Conservation (phyloP, 2,797 vertebrate species). For the Geotrypetes seraphini region DNA sequence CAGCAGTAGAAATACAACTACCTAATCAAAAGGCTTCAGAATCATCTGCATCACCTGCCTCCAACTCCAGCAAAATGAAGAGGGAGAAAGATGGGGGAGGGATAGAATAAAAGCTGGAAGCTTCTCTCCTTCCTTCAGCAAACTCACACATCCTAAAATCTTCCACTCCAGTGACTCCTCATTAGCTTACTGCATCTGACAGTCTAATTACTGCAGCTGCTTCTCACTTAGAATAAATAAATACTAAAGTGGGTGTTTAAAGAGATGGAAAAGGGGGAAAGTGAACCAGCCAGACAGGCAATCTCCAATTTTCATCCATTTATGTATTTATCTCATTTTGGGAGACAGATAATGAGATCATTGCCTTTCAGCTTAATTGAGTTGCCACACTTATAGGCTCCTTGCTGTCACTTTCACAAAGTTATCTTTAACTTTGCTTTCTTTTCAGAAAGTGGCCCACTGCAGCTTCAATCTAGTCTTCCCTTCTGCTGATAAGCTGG, state of each 20-base stretch:
- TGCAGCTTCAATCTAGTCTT: slow-evolving; percentile 36
- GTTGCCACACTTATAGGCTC: slow-evolving; percentile 38
- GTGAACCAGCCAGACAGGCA: slow-evolving; percentile 55
- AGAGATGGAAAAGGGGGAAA: slow-evolving; percentile 46
- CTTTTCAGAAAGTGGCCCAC: slow-evolving; percentile 44
- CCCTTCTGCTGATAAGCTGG: slow-evolving; percentile 27
- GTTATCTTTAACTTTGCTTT: slow-evolving; percentile 48
- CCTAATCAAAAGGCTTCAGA: slow-evolving; percentile 54
- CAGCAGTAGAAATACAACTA: slow-evolving; percentile 28
- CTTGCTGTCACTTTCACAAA: slow-evolving; percentile 47
- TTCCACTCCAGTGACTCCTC: slow-evolving; percentile 56
- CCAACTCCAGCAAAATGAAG: slow-evolving; percentile 35
- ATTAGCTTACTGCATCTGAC: slow-evolving; percentile 65
- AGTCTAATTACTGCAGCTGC: slow-evolving; percentile 64
- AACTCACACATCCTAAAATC: slow-evolving; percentile 46
- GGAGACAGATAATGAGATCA: slow-evolving; percentile 51
- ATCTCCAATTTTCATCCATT: slow-evolving; percentile 59
- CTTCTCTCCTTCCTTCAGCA: slow-evolving; percentile 40
- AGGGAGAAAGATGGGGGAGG: no score
- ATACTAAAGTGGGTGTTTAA: slow-evolving; percentile 62
- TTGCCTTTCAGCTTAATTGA: slow-evolving; percentile 57
- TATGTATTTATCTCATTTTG: slow-evolving; percentile 51
- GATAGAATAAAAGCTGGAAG: slow-evolving; percentile 19
- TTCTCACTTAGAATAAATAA: slow-evolving; percentile 65
- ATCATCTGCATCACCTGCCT: slow-evolving; percentile 42